These are phyloP conservation scores for Otis tarda DNA, from an alignment of 2,113 vertebrate species.

Conservation along the genomic window DNA sequence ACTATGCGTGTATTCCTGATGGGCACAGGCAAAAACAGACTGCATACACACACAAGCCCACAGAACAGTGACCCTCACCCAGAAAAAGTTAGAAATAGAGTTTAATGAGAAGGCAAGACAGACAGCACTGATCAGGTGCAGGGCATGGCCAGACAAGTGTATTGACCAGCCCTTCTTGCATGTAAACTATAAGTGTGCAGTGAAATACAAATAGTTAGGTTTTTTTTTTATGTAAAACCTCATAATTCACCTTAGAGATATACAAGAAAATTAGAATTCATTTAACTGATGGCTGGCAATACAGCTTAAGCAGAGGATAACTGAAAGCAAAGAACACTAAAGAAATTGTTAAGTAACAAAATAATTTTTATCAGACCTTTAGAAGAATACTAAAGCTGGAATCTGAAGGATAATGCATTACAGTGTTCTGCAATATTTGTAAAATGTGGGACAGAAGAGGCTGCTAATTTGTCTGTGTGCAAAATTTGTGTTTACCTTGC, in stretches of 20 bases:
- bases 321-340: not conserved
- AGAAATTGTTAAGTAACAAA: not conserved
- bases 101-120: not conserved
- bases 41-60: not conserved
- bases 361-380: not conserved
- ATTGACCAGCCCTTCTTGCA: accelerated
- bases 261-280: not conserved
- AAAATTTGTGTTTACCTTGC: not conserved
- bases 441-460: not conserved
- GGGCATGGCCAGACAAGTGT: not conserved
- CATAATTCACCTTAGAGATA: not conserved
- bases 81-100: not conserved
- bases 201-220: not conserved
- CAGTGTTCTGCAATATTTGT: not conserved
- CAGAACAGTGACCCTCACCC: not conserved
- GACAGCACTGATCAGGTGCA: not conserved
- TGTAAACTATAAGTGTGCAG: not conserved
- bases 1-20: not conserved
- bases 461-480: not conserved
- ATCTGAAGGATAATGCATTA: not conserved
- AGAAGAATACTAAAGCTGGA: not conserved
- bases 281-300: not conserved
- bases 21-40: not conserved
- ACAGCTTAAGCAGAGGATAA: not conserved
- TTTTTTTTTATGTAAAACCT: not conserved